phyloP scores from a whole-genome alignment of 2,888 invertebrate genomes.

The Tetranychus truncatus region DNA sequence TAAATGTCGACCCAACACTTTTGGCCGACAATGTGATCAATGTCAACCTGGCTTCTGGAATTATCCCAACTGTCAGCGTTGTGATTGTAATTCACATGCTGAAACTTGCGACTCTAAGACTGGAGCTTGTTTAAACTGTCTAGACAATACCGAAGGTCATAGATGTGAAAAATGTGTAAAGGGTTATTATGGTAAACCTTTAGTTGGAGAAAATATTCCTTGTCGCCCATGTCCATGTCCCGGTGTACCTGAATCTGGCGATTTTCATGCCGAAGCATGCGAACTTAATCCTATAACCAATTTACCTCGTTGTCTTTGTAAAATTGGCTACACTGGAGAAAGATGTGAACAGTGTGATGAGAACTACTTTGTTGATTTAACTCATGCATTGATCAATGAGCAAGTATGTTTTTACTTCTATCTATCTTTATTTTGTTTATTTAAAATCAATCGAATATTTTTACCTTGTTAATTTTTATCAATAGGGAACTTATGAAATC shows the following conservation, averaged over 20 bases:
- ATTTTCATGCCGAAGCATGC: slow-evolving; percentile 75
- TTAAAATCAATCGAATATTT: too few species aligned
- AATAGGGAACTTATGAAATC: neutral
- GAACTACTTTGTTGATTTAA: slow-evolving; percentile 84
- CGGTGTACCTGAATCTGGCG: slow-evolving; percentile 57
- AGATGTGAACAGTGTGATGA: slow-evolving; percentile 83
- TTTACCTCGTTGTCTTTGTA: slow-evolving; percentile 42
- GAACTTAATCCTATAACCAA: slow-evolving; percentile 63
- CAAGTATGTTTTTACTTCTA: too few species aligned
- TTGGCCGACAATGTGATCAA: slow-evolving; percentile 81
- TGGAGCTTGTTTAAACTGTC: slow-evolving; percentile 70
- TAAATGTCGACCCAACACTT: slow-evolving; percentile 73
- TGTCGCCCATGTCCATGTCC: slow-evolving; percentile 91
- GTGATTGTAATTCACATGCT: slow-evolving; percentile 89
- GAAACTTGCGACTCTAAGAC: slow-evolving; percentile 73
- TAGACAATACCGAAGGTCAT: slow-evolving; percentile 64
- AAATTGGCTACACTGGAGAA: slow-evolving; percentile 35
- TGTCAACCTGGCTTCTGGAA: slow-evolving; percentile 94
- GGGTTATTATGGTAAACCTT: slow-evolving; percentile 87
- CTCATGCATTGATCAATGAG: slow-evolving; percentile 36
- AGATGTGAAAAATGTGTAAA: slow-evolving; percentile 47
- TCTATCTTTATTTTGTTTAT: too few species aligned
- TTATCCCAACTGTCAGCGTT: slow-evolving; percentile 84
- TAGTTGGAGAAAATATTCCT: slow-evolving; percentile 53
- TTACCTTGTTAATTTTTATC: too few species aligned